Base-by-base conservation (phyloP, 2,113 vertebrate species). In the Pseudolaguvia tuberculata region DNA sequence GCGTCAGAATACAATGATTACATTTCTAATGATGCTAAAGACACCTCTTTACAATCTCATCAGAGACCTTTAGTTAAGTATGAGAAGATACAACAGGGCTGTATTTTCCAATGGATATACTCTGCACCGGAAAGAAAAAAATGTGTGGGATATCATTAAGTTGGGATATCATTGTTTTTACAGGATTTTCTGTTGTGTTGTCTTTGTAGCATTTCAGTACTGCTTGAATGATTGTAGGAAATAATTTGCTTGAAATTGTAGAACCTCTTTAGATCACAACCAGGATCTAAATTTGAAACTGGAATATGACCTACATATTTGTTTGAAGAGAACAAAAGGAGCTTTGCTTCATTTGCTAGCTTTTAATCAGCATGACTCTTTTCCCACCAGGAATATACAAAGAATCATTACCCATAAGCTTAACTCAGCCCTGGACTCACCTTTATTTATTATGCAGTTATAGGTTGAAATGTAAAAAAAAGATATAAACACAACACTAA, bases 371-470 rank as follows among this genome's bases (percentile, higher is more conserved):
- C 47, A n/a, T 66, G 70, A 77, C 77, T 77, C 52, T 48, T 70
- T 70, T 66, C 77, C 51, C 71, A 70, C 80, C 21, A 74, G 77
- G 77, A 77, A 70, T 66, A 70, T 57, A 47, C 51, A 56, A 70
- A 79, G 75, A 73, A 82, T 76, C 80, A 82, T 82, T 79, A 79
- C 58, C 58, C 77, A 69, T 76, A 75, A 69, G 25, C 55, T 77
- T 73, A 77, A 65, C 23, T 66, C 51, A 63, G 51, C 70, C 70
- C 70, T 50, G 57, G 55, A 59, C 75, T 73, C 70, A 63, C 70
- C 73, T 66, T 70, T 77, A 82, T 82, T 70, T 79, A 79, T 81
- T 79, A 67, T 65, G 65, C 70, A 78, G 53, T 76, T 59, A 73
- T 50, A 70, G 69, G 68, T 62, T 82, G 48, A 27, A 65, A n/a